Evolutionary conservation across 2,113 vertebrate genomes (phyloP).

Genomic region (Oryzias woworae): DNA sequence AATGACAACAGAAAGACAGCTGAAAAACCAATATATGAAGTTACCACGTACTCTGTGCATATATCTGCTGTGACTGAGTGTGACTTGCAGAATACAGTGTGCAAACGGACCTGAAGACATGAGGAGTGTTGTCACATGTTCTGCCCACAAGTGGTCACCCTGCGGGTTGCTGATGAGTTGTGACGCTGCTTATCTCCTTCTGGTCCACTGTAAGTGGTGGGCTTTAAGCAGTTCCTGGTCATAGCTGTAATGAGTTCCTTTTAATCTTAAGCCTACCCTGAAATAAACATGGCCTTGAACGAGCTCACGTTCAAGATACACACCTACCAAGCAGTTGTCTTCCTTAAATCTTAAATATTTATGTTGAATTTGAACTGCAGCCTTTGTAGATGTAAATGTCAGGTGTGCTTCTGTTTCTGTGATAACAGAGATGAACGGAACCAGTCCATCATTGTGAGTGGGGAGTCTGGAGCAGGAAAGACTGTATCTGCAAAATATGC

Average conservation of each 20-base stretch:
- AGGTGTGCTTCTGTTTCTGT: background rate
- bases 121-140: no score
- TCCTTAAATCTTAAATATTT: background rate
- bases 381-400: background rate
- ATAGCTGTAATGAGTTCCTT: background rate
- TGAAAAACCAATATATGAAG: no score
- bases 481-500: constrained; percentile 98
- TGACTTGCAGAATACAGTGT: no score
- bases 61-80: no score
- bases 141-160: no score
- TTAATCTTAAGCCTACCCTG: background rate
- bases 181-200: background rate
- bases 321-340: background rate
- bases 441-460: constrained; percentile 98
- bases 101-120: no score
- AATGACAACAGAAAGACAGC: no score
- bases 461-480: constrained; percentile 96
- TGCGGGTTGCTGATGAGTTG: background rate
- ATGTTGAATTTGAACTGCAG: background rate
- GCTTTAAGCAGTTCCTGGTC: background rate
- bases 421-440: constrained; percentile 90
- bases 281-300: background rate
- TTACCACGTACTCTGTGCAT: no score
- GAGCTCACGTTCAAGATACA: background rate
- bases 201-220: background rate